Evolutionary conservation across 2,797 vertebrate species (phyloP), one percentile per base, ranked within the genome.

Genomic region (Peromyscus eremicus): DNA sequence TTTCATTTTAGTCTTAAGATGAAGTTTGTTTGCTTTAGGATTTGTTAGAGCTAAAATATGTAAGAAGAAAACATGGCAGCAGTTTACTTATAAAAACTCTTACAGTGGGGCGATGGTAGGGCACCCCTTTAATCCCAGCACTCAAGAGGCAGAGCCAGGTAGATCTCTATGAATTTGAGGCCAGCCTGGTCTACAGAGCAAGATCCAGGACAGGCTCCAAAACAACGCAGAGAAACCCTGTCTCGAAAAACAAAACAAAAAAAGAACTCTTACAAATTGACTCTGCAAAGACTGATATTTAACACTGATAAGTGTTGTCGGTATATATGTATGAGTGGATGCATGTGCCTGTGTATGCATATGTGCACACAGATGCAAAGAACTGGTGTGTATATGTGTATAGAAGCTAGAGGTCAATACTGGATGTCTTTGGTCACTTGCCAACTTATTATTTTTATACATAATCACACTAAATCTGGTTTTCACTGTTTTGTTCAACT

Each of bases 191-290:
- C 49, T 52, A 52, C 49, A 52, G 49, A 13, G 49, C 49, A 52
- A 52, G 49, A 49, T 49, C 49, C 49, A 49, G 49, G 49, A 49
- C 49, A 49, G 49, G 49, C 49, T 49, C 49, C 2, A 49, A 49
- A 13, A 52, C 49, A 52, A 52, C 12, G 12, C 49, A 52, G 49
- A 52, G 49, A 52, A 52, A 52, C 49, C 12, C 12, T 52, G 11
- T 52, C 49, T 52, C 49, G 12, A 52, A 52, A 52, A 52, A 52
- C 49, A 49, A 49, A 49, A 49, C 49, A 49, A 49, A 49, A 49
- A 52, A 92, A 85, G 25, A 92, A 82, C 62, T 84, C 19, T 93
- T 32, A 83, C 32, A 93, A 79, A 95, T 92, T 6, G 5, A 60
- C 37, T 52, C 27, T 84, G 77, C 25, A 90, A 86, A 85, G 64